Evolutionary conservation across 2,113 vertebrate genomes (phyloP), one percentile per base, ranked within the genome.

Genomic region (Centropristis striata): DNA sequence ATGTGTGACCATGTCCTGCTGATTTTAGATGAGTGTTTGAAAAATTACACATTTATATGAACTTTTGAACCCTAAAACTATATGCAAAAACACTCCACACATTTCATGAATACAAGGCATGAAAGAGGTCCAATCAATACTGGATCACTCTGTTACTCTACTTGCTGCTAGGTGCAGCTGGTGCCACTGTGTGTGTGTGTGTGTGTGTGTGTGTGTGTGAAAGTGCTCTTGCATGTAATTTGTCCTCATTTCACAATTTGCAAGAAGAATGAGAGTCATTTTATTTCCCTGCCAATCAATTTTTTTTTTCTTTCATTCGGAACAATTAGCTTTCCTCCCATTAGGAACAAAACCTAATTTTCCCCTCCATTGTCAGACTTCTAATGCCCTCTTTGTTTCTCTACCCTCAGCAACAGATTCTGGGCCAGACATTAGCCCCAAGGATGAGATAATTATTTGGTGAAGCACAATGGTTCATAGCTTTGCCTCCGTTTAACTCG

Each of bases 301-400:
- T 78, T 76, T 81, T 60, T 78, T 76, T 81, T 60, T 63, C 41
- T 66, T 77, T 73, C 57, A 79, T 85, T 65, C 4, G 4, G n/a
- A 71, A 78, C 80, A 88, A 83, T 86, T 80, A 85, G 51, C 70
- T 73, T 42, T 60, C 47, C 73, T 71, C 80, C 80, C 84, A 87
- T 80, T 72, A 81, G 72, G 14, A 82, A 78, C 39, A 73, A 81
- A 83, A 86, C 59, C 65, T 83, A 67, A 79, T 87, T 88, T 83
- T 8, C 51, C 53, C 37, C 41, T 76, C 67, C 20, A 78, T 77
- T 89, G 85, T 84, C 75, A 81, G 53, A 68, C 72, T 46, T 78
- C 63, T 80, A 77, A 90, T 85, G 71, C 51, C 13, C 46, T 39
- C 65, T 80, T 86, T 89, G 71, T 88, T 86, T 88, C 60, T 77